phyloP scores from a whole-genome alignment of 2,797 vertebrate genomes.

The Cyprinodon diabolis region DNA sequence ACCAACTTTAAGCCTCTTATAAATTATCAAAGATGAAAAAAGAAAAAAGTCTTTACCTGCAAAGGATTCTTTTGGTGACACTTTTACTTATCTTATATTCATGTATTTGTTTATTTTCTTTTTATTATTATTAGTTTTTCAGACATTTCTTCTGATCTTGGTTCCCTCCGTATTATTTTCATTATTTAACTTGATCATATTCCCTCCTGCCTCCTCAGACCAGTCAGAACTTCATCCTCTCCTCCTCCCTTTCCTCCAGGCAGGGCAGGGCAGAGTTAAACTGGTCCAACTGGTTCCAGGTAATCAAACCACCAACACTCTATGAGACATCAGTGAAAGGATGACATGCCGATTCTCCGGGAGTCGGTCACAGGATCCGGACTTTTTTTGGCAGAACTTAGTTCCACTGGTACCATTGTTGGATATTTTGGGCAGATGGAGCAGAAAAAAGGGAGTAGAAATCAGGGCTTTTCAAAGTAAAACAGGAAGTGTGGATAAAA shows the following conservation, averaged over 20 bases:
- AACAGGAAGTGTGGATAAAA: background rate
- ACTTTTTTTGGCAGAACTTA: background rate
- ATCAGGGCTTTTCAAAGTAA: background rate
- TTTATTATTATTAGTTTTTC: background rate
- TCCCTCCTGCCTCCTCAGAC: background rate
- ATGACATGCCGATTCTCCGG: background rate
- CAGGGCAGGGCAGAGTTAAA: background rate
- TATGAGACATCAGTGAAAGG: background rate
- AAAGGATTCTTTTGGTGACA: background rate
- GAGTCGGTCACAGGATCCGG: background rate
- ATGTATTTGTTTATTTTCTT: background rate
- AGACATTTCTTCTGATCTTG: background rate
- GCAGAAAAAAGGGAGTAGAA: background rate
- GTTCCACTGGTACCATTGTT: too few relatives aligned
- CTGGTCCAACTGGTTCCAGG: slow-evolving; percentile 1
- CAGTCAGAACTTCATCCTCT: background rate
- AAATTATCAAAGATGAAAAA: too few relatives aligned
- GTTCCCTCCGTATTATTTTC: background rate
- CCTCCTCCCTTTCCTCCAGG: background rate
- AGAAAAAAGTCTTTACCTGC: background rate
- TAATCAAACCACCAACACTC: background rate
- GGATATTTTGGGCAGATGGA: too few relatives aligned
- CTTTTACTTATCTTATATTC: background rate
- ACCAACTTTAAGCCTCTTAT: too few relatives aligned
- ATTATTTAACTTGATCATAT: background rate